These are phyloP conservation scores for Varecia variegata DNA, from an alignment of 2,797 vertebrate genomes.

Conservation along the genomic window DNA sequence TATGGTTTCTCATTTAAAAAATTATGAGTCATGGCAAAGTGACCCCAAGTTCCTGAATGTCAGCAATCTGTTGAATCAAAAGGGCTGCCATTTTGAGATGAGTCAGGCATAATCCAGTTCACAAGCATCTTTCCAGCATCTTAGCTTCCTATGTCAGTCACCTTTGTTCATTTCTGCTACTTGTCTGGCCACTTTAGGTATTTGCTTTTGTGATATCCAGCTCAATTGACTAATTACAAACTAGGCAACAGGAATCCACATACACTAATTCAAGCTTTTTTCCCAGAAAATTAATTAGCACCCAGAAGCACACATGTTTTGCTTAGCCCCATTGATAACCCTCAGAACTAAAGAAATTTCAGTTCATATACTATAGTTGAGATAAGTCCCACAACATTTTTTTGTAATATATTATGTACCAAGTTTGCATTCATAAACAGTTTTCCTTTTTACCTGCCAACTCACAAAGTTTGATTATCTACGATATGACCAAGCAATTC, in stretches of 20 bases:
- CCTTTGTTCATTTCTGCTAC: neutral
- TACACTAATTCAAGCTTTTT: neutral
- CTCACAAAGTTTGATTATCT: slow-evolving; percentile 32
- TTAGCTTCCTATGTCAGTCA: neutral
- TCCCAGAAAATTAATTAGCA: neutral
- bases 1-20: neutral
- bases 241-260: neutral
- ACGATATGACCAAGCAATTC: neutral
- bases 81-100: neutral
- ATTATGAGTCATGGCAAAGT: neutral
- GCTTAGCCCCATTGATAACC: neutral
- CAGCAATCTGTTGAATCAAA: neutral
- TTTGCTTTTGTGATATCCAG: neutral
- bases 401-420: slow-evolving; percentile 3
- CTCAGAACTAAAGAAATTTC: neutral
- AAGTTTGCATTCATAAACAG: neutral
- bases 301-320: neutral
- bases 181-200: neutral
- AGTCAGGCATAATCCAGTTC: neutral
- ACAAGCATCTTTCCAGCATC: neutral
- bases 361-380: neutral
- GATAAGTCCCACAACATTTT: neutral
- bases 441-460: slow-evolving; percentile 24
- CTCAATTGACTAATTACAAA: neutral
- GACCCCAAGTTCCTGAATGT: neutral